phyloP scores from a whole-genome alignment of 2,888 invertebrate genomes.

The Mechanitis mazaeus region DNA sequence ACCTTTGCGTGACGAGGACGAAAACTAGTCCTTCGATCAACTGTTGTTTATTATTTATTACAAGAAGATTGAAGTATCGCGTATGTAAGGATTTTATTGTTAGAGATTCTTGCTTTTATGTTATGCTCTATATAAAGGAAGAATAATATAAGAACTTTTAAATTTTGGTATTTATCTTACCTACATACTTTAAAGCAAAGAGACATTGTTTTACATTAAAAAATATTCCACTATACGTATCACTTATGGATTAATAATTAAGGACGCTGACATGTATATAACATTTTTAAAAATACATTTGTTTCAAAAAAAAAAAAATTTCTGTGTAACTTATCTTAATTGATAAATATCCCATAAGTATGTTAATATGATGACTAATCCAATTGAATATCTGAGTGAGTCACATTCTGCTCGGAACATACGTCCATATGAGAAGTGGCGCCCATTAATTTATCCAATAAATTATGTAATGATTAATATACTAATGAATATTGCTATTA shows the following conservation, averaged over 20 bases:
- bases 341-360: conserved; percentile 2
- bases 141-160: too few relatives aligned
- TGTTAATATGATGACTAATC: conserved; percentile 27
- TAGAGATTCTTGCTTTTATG: neutral
- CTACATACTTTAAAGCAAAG: too few relatives aligned
- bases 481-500: conserved; percentile 11
- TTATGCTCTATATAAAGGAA: neutral
- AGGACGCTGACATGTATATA: too few relatives aligned
- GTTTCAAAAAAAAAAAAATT: neutral
- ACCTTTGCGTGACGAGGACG: conserved; percentile 44
- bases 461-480: conserved; percentile 18
- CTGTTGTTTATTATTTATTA: conserved; percentile 18
- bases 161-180: too few relatives aligned
- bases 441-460: conserved; percentile 21
- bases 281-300: too few relatives aligned
- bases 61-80: conserved; percentile 13
- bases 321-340: neutral
- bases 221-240: too few relatives aligned
- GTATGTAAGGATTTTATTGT: conserved; percentile 15
- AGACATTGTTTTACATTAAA: too few relatives aligned
- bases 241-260: too few relatives aligned
- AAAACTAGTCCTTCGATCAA: conserved; percentile 28
- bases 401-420: conserved; percentile 16
- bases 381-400: conserved; percentile 23
- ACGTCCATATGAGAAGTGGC: conserved; percentile 1